Percentiles rank a stretch among this genome's conserved stretches.
These are phyloP conservation scores for Serrognathus titanus DNA, from an alignment of 2,888 invertebrate species.

Conservation along the genomic window DNA sequence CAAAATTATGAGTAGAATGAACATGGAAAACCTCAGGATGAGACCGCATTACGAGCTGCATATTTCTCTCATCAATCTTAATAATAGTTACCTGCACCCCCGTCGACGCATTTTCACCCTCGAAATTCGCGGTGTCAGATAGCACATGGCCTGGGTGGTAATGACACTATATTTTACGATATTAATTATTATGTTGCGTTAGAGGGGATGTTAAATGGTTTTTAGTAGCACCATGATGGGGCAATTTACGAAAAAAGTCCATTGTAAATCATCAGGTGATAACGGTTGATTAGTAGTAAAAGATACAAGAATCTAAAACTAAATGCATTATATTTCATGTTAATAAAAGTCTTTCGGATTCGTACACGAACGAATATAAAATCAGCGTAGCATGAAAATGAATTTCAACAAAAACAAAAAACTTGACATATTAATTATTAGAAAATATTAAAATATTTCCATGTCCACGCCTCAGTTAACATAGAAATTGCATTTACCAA, in stretches of 20 bases:
- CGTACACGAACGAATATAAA: not conserved
- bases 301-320: not conserved
- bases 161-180: conserved; percentile 44
- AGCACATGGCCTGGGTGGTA: conserved; percentile 44
- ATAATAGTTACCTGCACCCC: conserved; percentile 36
- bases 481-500: no score
- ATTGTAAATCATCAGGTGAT: no score
- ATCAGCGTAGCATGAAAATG: not conserved
- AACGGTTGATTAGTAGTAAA: no score
- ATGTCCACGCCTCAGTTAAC: no score
- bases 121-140: conserved; percentile 29
- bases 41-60: conserved; percentile 14
- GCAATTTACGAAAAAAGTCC: no score
- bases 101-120: conserved; percentile 27
- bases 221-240: not conserved
- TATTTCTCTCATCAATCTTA: conserved; percentile 39
- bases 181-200: conserved; percentile 40
- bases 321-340: not conserved
- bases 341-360: not conserved
- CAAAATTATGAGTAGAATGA: no score
- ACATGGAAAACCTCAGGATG: no score
- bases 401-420: no score
- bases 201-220: not conserved
- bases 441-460: no score
- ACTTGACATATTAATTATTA: no score